Evolutionary conservation across 1,140 invertebrate species (phyloP).

Genomic region (Zaprionus tsacasi): DNA sequence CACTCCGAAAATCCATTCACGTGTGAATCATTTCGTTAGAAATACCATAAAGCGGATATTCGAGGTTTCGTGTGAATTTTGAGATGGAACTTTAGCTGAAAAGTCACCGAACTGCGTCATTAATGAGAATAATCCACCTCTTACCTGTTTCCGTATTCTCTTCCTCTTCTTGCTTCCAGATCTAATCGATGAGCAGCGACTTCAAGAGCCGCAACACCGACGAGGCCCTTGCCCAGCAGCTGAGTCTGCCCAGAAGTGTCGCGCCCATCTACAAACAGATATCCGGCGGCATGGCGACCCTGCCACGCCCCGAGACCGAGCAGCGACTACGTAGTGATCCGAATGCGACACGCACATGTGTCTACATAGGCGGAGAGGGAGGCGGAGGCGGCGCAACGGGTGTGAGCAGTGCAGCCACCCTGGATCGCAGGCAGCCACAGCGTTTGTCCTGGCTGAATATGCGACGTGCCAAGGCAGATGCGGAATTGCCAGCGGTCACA

Average conservation of each 20-base stretch:
- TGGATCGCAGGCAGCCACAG: slow-evolving; percentile 75
- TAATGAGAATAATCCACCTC: slow-evolving; percentile 2
- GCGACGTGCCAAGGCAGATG: slow-evolving; percentile 67
- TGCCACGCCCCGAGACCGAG: slow-evolving; percentile 58
- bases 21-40: slow-evolving; percentile 77
- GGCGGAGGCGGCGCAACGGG: slow-evolving; percentile 45
- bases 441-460: slow-evolving; percentile 81
- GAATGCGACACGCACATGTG: slow-evolving; percentile 66
- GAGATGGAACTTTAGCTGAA: slow-evolving; percentile 53
- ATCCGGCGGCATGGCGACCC: slow-evolving; percentile 67
- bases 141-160: slow-evolving; percentile 21
- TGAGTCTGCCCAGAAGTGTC: slow-evolving; percentile 56
- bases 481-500: slow-evolving; percentile 61
- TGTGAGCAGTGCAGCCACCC: slow-evolving; percentile 47
- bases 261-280: slow-evolving; percentile 63
- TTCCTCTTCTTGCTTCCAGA: slow-evolving; percentile 29
- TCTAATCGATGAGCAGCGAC: slow-evolving; percentile 74
- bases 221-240: slow-evolving; percentile 73
- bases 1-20: slow-evolving; percentile 26
- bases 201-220: slow-evolving; percentile 63
- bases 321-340: slow-evolving; percentile 67
- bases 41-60: slow-evolving; percentile 58
- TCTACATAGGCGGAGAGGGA: slow-evolving; percentile 65
- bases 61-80: slow-evolving; percentile 63
- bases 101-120: slow-evolving; percentile 31